These are phyloP conservation scores for Teleopsis dalmanni DNA, from an alignment of 1,140 invertebrate species.

Conservation along the genomic window DNA sequence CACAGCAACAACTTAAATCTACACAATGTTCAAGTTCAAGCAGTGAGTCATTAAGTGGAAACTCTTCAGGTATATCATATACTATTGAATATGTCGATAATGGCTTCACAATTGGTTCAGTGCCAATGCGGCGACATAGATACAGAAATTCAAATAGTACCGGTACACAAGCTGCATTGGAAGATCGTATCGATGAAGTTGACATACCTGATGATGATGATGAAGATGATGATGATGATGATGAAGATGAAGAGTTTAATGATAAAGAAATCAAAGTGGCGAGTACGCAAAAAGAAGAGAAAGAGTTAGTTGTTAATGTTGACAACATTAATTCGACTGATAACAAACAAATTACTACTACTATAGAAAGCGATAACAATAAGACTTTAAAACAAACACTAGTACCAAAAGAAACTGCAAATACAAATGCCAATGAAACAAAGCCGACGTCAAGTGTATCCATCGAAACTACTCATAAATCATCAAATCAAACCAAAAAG, in stretches of 20 bases:
- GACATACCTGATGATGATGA: slow-evolving; percentile 27
- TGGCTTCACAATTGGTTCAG: slow-evolving; percentile 3
- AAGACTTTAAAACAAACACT: not conserved
- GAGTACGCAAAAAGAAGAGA: not conserved
- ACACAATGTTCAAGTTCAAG: slow-evolving; percentile 19
- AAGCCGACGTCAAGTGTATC: slow-evolving; percentile 3
- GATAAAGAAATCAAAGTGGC: slow-evolving; percentile 17
- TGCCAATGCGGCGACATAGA: slow-evolving; percentile 24
- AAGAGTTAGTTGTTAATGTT: too few relatives aligned
- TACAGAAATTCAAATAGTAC: slow-evolving; percentile 34
- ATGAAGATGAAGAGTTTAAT: slow-evolving; percentile 14
- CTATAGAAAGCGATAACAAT: not conserved
- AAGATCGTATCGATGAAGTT: slow-evolving; percentile 41
- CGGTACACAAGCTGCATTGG: slow-evolving; percentile 31
- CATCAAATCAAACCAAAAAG: slow-evolving; percentile 2
- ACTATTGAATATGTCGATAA: slow-evolving; percentile 11
- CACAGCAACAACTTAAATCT: slow-evolving; percentile 11
- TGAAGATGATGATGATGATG: slow-evolving; percentile 16
- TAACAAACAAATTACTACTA: not conserved
- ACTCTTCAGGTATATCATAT: slow-evolving; percentile 13
- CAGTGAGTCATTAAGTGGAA: slow-evolving; percentile 32
- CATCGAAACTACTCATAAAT: slow-evolving; percentile 1
- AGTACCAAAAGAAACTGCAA: not conserved
- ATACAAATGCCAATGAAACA: slow-evolving; percentile 10
- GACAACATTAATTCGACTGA: too few relatives aligned